Evolutionary conservation across 2,888 invertebrate species (phyloP).

Genomic region (Pilophorus perplexus): DNA sequence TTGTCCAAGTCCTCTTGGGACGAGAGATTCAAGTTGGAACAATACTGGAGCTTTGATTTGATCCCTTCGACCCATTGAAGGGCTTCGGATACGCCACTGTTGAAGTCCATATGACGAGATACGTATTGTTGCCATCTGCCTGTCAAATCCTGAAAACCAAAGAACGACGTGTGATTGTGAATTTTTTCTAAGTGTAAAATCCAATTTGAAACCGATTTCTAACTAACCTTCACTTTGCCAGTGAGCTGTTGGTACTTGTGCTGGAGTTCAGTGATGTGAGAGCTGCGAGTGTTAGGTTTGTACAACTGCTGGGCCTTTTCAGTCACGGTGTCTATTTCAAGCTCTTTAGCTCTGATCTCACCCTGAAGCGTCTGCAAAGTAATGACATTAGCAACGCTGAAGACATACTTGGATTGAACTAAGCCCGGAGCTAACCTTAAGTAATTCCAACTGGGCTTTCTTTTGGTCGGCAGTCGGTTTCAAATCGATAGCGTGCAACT

Average conservation of each 20-base stretch:
- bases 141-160: conserved; percentile 67
- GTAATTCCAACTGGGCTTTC: conserved; percentile 74
- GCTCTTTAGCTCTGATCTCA: conserved; percentile 83
- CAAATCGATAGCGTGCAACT: conserved; percentile 81
- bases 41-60: conserved; percentile 79
- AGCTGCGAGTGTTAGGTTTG: conserved; percentile 71
- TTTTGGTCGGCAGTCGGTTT: conserved; percentile 80
- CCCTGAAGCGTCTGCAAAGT: conserved; percentile 69
- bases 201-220: no score
- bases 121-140: conserved; percentile 91
- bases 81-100: conserved; percentile 74
- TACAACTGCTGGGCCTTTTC: conserved; percentile 84
- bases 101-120: conserved; percentile 81
- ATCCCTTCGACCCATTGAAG: conserved; percentile 80
- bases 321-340: conserved; percentile 89
- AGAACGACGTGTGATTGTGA: no score
- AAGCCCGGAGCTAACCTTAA: conserved; percentile 55
- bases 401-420: background rate
- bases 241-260: conserved; percentile 88
- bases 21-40: conserved; percentile 75
- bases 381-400: background rate
- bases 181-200: no score
- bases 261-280: conserved; percentile 85
- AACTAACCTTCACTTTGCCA: conserved; percentile 71
- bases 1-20: conserved; percentile 82